Evolutionary conservation across 2,888 invertebrate genomes (phyloP).

Genomic region (Nomada fucata): DNA sequence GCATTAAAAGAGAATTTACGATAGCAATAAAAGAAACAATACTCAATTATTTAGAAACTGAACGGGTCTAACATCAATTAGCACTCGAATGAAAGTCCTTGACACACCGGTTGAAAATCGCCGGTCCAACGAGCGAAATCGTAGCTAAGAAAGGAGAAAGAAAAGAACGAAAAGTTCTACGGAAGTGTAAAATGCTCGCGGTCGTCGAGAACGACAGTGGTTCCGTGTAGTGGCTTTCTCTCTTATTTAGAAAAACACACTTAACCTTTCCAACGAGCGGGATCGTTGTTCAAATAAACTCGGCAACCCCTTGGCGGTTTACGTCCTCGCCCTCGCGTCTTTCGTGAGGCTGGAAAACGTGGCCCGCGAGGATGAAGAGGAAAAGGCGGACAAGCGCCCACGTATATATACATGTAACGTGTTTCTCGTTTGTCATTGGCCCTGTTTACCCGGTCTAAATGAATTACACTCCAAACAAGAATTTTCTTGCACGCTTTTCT

Average conservation of each 20-base stretch:
- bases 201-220: conserved; percentile 8
- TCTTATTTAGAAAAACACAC: conserved; percentile 67
- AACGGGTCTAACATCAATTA: too few species aligned
- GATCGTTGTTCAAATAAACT: conserved; percentile 67
- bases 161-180: background rate
- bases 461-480: conserved; percentile 48
- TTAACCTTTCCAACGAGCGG: conserved; percentile 43
- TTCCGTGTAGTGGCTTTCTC: conserved; percentile 36
- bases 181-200: conserved; percentile 36
- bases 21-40: too few species aligned
- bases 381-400: conserved; percentile 21
- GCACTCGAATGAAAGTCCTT: background rate
- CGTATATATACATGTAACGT: conserved; percentile 35
- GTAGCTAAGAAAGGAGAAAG: background rate
- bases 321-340: conserved; percentile 40
- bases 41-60: too few species aligned
- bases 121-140: background rate
- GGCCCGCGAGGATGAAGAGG: conserved; percentile 34
- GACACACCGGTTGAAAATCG: background rate
- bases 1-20: too few species aligned
- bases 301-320: conserved; percentile 55
- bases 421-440: conserved; percentile 76
- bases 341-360: conserved; percentile 46
- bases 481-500: conserved; percentile 53
- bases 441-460: conserved; percentile 72